Percentiles rank a stretch among this genome's conserved stretches.
Evolutionary conservation across 2,113 vertebrate genomes (phyloP).

Genomic region (Cranoglanis bouderius): DNA sequence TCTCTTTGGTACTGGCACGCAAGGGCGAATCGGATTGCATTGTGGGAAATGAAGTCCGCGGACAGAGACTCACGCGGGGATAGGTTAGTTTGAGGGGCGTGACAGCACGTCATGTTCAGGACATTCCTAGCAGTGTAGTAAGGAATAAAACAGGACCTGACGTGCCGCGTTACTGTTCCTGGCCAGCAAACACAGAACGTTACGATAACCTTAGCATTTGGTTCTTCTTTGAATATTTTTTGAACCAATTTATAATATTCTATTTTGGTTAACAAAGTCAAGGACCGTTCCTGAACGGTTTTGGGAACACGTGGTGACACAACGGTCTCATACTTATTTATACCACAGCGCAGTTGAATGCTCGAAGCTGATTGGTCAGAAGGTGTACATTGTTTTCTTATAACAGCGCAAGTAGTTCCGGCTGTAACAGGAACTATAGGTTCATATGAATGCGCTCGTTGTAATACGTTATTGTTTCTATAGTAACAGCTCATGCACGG

Average conservation of each 20-base stretch:
- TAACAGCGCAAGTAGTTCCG: neutral
- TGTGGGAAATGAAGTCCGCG: constrained; percentile 69
- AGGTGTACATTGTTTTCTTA: neutral
- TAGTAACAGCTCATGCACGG: neutral
- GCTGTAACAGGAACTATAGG: neutral
- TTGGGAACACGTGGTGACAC: too few species aligned
- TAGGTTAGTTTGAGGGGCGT: constrained; percentile 71
- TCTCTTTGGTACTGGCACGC: constrained; percentile 45
- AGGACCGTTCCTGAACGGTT: too few species aligned
- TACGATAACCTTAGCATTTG: neutral
- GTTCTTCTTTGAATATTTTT: neutral
- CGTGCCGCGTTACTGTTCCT: neutral
- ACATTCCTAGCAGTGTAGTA: neutral
- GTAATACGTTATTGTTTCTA: neutral
- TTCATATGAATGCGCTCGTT: neutral
- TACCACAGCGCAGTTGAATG: neutral
- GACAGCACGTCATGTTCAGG: neutral
- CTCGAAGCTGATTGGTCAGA: neutral
- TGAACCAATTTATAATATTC: neutral
- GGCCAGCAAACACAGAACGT: neutral
- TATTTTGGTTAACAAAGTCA: too few species aligned
- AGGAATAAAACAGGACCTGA: neutral
- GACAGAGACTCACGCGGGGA: constrained; percentile 43
- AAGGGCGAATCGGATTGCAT: constrained; percentile 55
- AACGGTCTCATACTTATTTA: neutral